Evolutionary conservation across 2,797 vertebrate species (phyloP).

Genomic region (Esox lucius): DNA sequence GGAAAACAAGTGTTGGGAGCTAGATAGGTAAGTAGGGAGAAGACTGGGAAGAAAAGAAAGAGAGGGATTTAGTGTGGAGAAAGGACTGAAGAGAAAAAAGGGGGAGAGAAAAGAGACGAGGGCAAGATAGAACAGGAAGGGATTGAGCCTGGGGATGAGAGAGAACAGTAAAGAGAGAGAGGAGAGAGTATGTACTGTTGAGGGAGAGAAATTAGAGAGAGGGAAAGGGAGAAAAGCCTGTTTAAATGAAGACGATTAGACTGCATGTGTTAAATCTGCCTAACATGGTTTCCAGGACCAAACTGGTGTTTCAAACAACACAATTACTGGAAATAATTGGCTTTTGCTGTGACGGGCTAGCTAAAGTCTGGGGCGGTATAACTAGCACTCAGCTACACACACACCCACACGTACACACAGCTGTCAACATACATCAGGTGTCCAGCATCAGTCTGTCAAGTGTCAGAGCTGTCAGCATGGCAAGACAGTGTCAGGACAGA

Average conservation of each 20-base stretch:
- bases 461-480: conserved; percentile 17
- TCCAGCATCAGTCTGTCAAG: conserved; percentile 24
- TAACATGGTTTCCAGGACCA: neutral
- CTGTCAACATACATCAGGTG: conserved; percentile 17
- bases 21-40: too few relatives aligned
- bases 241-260: neutral
- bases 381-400: neutral
- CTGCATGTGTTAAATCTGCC: neutral
- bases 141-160: too few relatives aligned
- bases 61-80: too few relatives aligned
- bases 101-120: too few relatives aligned
- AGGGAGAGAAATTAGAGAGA: too few relatives aligned
- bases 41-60: too few relatives aligned
- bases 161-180: too few relatives aligned
- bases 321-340: neutral
- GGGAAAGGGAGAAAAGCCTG: neutral
- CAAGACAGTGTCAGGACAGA: conserved; percentile 19
- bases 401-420: neutral
- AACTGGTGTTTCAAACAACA: neutral
- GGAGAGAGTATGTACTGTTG: too few relatives aligned
- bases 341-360: neutral
- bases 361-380: too few relatives aligned
- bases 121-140: too few relatives aligned
- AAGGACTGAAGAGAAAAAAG: too few relatives aligned
- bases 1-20: too few relatives aligned